These are phyloP conservation scores for Neuroscelio doddi DNA, from an alignment of 2,888 invertebrate genomes.

Conservation along the genomic window DNA sequence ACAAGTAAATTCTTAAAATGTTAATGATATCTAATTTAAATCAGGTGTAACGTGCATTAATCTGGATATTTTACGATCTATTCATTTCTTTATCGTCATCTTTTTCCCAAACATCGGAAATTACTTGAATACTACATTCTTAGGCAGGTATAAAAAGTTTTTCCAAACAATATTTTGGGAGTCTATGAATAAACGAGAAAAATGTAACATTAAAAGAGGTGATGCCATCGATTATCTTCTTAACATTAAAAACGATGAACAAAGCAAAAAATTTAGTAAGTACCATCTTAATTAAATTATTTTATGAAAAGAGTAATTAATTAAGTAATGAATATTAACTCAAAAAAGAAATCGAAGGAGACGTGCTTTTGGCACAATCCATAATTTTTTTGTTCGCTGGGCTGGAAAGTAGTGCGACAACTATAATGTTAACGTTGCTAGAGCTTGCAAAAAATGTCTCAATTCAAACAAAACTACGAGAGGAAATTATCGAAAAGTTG, in stretches of 20 bases:
- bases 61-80: neutral
- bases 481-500: no score
- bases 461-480: constrained; percentile 53
- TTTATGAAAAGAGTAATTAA: no score
- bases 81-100: constrained; percentile 47
- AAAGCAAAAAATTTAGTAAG: constrained; percentile 53
- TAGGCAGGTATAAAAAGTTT: constrained; percentile 49
- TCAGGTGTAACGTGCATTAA: no score
- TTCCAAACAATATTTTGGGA: constrained; percentile 62
- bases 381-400: constrained; percentile 62
- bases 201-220: constrained; percentile 53
- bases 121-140: constrained; percentile 24
- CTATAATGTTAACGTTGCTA: constrained; percentile 53
- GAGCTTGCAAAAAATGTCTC: constrained; percentile 58
- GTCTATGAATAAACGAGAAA: constrained; percentile 56
- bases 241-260: constrained; percentile 54
- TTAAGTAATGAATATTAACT: neutral
- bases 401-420: constrained; percentile 55
- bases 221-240: constrained; percentile 60
- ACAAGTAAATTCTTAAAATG: no score
- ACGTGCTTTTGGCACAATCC: constrained; percentile 58
- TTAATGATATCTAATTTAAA: no score
- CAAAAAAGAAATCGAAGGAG: constrained; percentile 60
- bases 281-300: constrained; percentile 4
- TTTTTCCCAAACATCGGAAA: constrained; percentile 55